Conservation (phyloP, 2,113 vertebrate genomes). For the Nothoprocta perdicaria region DNA sequence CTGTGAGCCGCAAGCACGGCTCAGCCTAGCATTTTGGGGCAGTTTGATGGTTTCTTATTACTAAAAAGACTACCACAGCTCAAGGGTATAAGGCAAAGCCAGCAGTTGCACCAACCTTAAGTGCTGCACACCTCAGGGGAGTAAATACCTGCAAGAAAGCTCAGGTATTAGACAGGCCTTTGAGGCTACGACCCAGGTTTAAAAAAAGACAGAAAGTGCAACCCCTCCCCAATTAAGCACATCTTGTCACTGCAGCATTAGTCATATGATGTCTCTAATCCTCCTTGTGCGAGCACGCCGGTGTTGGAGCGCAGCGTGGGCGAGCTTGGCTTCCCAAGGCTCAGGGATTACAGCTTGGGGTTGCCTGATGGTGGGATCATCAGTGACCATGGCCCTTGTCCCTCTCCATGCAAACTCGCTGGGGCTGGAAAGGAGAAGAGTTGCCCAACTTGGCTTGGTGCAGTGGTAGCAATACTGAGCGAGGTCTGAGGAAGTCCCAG, state of each 20-base stretch:
- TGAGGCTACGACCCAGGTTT: not conserved
- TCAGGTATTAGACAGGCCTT: not conserved
- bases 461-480: conserved; percentile 8
- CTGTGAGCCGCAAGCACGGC: not conserved
- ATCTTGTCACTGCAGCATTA: not conserved
- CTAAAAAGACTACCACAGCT: not conserved
- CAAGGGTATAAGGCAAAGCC: not conserved
- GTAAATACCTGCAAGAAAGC: conserved; percentile 20
- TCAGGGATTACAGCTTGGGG: not conserved
- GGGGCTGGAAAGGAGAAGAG: not conserved
- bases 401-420: not conserved
- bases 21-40: not conserved
- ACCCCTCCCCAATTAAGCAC: not conserved
- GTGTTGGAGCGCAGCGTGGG: not conserved
- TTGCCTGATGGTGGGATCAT: not conserved
- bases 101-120: not conserved
- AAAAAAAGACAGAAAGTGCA: conserved; percentile 14
- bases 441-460: not conserved
- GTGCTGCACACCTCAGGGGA: not conserved
- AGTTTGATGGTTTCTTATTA: not conserved
- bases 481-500: not conserved
- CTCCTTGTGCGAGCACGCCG: not conserved
- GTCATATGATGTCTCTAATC: not conserved
- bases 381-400: rapidly evolving
- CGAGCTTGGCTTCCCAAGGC: not conserved